phyloP scores from a whole-genome alignment of 2,797 vertebrate species.

The Miichthys miiuy region DNA sequence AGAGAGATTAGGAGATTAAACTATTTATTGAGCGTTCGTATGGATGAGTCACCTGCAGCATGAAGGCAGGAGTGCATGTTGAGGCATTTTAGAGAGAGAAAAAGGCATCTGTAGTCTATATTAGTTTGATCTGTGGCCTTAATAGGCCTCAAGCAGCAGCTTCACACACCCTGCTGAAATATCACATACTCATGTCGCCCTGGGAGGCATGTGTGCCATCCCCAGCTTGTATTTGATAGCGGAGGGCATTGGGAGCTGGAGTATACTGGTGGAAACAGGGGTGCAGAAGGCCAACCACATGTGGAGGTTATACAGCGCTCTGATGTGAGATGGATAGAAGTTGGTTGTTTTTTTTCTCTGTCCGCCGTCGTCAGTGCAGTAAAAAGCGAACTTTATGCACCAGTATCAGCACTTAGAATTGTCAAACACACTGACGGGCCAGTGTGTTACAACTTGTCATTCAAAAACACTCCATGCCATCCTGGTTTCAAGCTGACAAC shows the following conservation, averaged over 20 bases:
- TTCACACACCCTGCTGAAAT: constrained; percentile 70
- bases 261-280: constrained; percentile 1
- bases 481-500: constrained; percentile 18
- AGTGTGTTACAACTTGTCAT: constrained; percentile 3
- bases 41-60: constrained; percentile 55
- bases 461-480: not conserved
- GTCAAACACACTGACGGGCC: constrained; percentile 43
- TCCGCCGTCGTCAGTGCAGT: not conserved
- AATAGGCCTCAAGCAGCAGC: constrained; percentile 49
- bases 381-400: constrained; percentile 15
- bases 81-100: constrained; percentile 44
- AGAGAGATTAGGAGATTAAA: constrained; percentile 53
- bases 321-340: constrained; percentile 35
- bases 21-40: constrained; percentile 49
- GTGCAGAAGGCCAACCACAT: constrained; percentile 23
- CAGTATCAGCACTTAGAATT: constrained; percentile 30
- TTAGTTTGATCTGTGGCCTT: constrained; percentile 60
- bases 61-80: constrained; percentile 39
- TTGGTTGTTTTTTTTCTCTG: not conserved
- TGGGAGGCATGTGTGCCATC: constrained; percentile 60
- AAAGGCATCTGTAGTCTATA: constrained; percentile 54
- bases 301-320: constrained; percentile 20
- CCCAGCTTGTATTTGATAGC: constrained; percentile 51
- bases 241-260: constrained; percentile 16
- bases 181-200: constrained; percentile 64